These are phyloP conservation scores for Xenopus petersii DNA, from an alignment of 2,797 vertebrate genomes.

Conservation along the genomic window DNA sequence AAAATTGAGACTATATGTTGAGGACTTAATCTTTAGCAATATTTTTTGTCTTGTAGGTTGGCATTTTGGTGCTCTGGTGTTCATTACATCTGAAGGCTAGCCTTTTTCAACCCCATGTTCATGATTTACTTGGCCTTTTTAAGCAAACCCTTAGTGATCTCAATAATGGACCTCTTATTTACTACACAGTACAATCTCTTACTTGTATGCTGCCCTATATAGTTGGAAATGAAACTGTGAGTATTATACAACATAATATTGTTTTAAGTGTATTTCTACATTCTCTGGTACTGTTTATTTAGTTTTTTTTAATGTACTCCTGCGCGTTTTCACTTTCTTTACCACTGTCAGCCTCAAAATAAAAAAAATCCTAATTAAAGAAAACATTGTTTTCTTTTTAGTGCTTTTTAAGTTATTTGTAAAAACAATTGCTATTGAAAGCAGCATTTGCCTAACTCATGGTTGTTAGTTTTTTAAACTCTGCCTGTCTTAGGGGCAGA, in stretches of 20 bases:
- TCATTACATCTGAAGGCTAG: constrained; percentile 79
- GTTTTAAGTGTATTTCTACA: background rate
- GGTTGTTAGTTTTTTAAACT: no score
- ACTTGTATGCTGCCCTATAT: constrained; percentile 70
- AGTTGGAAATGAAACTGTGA: constrained; percentile 77
- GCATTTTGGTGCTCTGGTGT: constrained; percentile 79
- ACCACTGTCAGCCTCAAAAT: no score
- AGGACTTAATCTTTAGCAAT: background rate
- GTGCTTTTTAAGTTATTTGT: no score
- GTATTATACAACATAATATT: constrained; percentile 38
- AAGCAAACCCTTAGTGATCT: constrained; percentile 70
- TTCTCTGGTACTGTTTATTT: no score
- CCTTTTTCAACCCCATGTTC: constrained; percentile 75
- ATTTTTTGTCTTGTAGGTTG: constrained; percentile 46
- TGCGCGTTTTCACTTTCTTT: background rate
- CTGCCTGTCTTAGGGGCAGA: no score
- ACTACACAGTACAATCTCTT: constrained; percentile 80
- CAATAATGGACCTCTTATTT: constrained; percentile 71
- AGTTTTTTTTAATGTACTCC: no score
- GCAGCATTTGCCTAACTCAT: no score
- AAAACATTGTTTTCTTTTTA: no score
- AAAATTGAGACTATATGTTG: background rate
- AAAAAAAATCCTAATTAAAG: no score
- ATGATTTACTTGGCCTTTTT: constrained; percentile 77
- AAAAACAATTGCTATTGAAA: no score